These are phyloP conservation scores for Columba guinea DNA, from an alignment of 2,797 vertebrate genomes.

Conservation along the genomic window DNA sequence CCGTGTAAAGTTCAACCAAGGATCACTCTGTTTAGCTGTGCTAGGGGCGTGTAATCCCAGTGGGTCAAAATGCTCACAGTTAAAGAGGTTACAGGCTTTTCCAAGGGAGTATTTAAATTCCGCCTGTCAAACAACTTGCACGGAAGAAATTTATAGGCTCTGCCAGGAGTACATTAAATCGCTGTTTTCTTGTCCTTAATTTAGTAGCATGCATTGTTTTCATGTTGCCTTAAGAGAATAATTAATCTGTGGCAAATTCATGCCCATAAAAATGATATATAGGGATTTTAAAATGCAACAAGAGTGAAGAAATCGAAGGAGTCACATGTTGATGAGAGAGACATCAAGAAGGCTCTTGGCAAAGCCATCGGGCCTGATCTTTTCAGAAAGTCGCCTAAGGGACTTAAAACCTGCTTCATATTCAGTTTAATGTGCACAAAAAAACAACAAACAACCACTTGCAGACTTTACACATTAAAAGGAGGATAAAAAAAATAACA, in stretches of 20 bases:
- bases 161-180: neutral
- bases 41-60: neutral
- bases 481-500: neutral
- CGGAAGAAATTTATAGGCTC: neutral
- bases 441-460: neutral
- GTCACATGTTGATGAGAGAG: neutral
- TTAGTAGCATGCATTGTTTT: neutral
- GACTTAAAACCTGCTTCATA: neutral
- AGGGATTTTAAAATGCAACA: neutral
- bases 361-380: neutral
- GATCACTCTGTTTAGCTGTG: neutral
- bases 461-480: neutral
- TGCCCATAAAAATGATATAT: neutral
- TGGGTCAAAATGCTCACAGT: conserved; percentile 35
- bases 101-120: conserved; percentile 21
- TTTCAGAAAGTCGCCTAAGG: neutral
- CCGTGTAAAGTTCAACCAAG: neutral
- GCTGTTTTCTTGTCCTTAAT: neutral
- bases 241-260: neutral
- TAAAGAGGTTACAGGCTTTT: conserved; percentile 50
- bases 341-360: neutral
- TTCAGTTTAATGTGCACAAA: neutral
- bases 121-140: conserved; percentile 19
- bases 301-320: neutral
- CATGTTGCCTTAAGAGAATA: neutral